Evolutionary conservation across 2,113 vertebrate species (phyloP).

Genomic region (Rhinolophus sinicus): DNA sequence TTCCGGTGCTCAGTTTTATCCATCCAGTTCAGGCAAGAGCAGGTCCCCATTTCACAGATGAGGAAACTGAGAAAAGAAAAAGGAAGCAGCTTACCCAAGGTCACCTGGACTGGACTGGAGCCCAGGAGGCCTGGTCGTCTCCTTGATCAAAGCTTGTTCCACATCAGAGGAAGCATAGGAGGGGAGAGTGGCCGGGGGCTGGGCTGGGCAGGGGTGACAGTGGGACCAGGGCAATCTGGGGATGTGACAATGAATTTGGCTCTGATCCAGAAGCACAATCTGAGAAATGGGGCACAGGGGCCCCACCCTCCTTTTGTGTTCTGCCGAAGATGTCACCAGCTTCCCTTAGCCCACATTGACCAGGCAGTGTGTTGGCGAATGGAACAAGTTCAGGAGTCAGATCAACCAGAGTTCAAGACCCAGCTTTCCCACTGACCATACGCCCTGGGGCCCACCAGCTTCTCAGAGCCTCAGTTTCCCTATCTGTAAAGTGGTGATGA

Average conservation of each 20-base stretch:
- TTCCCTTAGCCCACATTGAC: neutral
- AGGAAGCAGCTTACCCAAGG: neutral
- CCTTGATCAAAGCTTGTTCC: neutral
- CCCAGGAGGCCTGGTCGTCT: neutral
- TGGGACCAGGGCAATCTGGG: neutral
- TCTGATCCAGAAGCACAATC: neutral
- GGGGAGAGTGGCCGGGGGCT: neutral
- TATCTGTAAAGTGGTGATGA: neutral
- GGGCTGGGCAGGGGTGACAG: neutral
- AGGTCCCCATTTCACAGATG: neutral
- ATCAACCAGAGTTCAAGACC: neutral
- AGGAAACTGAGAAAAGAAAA: neutral
- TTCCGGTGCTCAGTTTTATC: neutral
- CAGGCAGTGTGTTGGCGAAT: rapidly evolving
- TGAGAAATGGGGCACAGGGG: neutral
- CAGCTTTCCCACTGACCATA: neutral
- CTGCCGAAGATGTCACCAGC: neutral
- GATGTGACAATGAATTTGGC: neutral
- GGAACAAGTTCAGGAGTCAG: neutral
- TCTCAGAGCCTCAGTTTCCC: neutral
- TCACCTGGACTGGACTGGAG: neutral
- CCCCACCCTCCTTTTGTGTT: neutral
- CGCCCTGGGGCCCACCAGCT: neutral
- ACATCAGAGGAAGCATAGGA: neutral
- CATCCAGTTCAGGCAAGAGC: neutral